These are phyloP conservation scores for Cheirogaleus medius DNA, from an alignment of 2,113 vertebrate species.

Conservation along the genomic window DNA sequence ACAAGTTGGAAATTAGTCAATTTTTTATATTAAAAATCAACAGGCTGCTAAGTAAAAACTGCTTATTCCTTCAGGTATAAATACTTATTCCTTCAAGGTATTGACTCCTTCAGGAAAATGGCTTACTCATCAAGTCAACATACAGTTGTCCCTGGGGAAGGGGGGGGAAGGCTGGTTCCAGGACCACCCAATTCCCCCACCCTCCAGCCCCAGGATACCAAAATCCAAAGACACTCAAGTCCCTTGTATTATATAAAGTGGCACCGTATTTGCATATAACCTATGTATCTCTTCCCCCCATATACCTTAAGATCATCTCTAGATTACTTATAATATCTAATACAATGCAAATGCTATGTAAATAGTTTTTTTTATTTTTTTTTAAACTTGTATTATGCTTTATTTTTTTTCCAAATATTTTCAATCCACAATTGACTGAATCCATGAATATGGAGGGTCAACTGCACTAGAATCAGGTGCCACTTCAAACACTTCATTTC, in stretches of 20 bases:
- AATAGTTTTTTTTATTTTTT: background rate
- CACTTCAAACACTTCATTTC: background rate
- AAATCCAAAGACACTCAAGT: background rate
- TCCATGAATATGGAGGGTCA: background rate
- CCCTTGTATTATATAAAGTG: background rate
- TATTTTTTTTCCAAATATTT: background rate
- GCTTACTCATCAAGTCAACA: background rate
- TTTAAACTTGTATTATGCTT: background rate
- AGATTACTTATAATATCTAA: background rate
- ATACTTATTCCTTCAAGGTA: background rate
- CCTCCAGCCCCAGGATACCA: background rate
- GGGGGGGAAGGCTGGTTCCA: background rate
- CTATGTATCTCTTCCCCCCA: background rate
- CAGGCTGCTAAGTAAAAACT: background rate
- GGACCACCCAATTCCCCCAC: background rate
- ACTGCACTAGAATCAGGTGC: background rate
- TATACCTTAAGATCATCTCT: background rate
- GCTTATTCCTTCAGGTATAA: background rate
- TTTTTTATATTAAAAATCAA: constrained; percentile 40
- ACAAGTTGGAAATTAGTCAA: background rate
- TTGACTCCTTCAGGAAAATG: background rate
- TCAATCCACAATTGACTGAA: background rate
- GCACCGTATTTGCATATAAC: background rate
- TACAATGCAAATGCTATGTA: background rate
- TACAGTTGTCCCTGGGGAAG: background rate